These are phyloP conservation scores for Gasterosteus nipponicus DNA, from an alignment of 2,113 vertebrate species.

Conservation along the genomic window DNA sequence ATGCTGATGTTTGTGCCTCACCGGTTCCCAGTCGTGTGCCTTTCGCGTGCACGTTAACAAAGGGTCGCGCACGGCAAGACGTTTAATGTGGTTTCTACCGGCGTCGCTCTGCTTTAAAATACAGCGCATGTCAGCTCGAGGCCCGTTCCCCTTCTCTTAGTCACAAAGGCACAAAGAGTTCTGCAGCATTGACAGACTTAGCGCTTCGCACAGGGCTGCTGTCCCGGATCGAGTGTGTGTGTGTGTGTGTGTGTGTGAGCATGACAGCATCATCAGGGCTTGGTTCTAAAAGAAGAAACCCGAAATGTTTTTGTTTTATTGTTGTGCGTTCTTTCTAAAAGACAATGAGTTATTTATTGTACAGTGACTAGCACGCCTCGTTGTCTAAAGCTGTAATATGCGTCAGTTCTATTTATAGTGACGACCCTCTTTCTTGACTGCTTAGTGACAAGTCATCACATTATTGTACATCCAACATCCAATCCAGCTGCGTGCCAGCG, in stretches of 20 bases:
- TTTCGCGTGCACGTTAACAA: conserved; percentile 14
- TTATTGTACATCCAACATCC: conserved; percentile 9
- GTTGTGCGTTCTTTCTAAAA: conserved; percentile 49
- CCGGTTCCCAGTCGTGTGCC: conserved; percentile 3
- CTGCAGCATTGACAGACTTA: conserved; percentile 59
- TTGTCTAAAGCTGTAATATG: conserved; percentile 54
- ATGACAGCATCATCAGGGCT: conserved; percentile 49
- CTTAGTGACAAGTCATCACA: conserved; percentile 37
- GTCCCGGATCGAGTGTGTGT: conserved; percentile 31
- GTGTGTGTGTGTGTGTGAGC: neutral
- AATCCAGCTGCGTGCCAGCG: neutral
- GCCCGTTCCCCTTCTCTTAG: conserved; percentile 44
- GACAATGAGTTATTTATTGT: conserved; percentile 58
- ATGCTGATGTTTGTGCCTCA: conserved; percentile 28
- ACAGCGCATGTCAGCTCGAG: conserved; percentile 48
- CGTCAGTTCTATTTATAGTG: conserved; percentile 61
- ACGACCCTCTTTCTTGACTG: conserved; percentile 45
- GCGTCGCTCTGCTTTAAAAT: conserved; percentile 37
- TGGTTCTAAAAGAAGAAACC: conserved; percentile 65
- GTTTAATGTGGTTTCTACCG: conserved; percentile 37
- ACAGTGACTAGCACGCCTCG: conserved; percentile 44
- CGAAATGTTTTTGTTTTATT: conserved; percentile 55
- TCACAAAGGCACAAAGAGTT: conserved; percentile 63
- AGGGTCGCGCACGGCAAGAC: neutral
- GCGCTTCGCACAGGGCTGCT: conserved; percentile 43